These are phyloP conservation scores for Pseudococcus viburni DNA, from an alignment of 2,888 invertebrate genomes.

Conservation along the genomic window DNA sequence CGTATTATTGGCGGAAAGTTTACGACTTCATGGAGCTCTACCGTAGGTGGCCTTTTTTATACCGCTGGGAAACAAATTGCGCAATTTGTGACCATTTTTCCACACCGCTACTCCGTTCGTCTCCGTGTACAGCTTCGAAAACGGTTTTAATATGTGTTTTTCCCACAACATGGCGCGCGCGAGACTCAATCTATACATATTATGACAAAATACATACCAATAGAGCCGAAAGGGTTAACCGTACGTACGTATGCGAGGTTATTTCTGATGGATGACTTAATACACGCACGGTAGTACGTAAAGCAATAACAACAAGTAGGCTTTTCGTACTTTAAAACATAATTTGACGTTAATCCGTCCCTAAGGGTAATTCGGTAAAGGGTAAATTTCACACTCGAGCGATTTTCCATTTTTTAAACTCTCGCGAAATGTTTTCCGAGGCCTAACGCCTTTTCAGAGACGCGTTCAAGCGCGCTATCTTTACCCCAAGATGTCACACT, in stretches of 20 bases:
- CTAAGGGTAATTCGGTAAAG: constrained; percentile 60
- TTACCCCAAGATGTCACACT: constrained; percentile 66
- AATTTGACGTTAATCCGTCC: constrained; percentile 66
- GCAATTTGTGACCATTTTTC: constrained; percentile 16
- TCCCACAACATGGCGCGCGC: constrained; percentile 32
- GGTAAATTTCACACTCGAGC: constrained; percentile 63
- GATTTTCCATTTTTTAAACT: constrained; percentile 63
- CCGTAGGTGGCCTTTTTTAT: not conserved
- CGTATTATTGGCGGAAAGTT: constrained; percentile 26
- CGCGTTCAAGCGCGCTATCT: constrained; percentile 66
- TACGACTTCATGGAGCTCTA: not conserved
- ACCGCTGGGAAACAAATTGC: not conserved
- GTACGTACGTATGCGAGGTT: not conserved
- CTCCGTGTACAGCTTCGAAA: not conserved
- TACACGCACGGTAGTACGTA: constrained; percentile 55
- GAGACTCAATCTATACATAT: not conserved
- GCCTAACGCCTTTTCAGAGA: constrained; percentile 62
- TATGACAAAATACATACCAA: constrained; percentile 20
- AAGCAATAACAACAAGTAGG: constrained; percentile 66
- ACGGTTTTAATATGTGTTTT: constrained; percentile 8
- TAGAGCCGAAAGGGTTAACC: constrained; percentile 47
- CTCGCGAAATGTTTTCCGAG: constrained; percentile 59
- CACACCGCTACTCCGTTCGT: not conserved
- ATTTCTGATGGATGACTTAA: constrained; percentile 63
- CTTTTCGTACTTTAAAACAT: constrained; percentile 59